These are phyloP conservation scores for Eurytoma californica DNA, from an alignment of 2,888 invertebrate genomes.

Conservation along the genomic window DNA sequence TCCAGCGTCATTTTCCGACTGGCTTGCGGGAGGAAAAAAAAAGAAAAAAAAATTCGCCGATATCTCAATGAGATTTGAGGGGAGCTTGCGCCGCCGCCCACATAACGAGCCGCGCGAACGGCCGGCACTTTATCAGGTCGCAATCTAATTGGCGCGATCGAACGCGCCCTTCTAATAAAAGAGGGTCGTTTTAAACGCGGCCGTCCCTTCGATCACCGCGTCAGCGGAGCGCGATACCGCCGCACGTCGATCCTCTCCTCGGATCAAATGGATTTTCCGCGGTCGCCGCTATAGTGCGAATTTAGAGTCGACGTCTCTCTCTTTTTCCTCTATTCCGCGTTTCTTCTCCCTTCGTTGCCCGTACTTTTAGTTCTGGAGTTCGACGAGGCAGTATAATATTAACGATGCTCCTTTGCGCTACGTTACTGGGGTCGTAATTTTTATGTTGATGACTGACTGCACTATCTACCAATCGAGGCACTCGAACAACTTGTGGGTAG, in stretches of 20 bases:
- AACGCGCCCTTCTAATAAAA: conserved; percentile 26
- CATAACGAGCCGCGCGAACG: conserved; percentile 13
- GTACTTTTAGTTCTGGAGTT: neutral
- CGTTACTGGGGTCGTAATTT: neutral
- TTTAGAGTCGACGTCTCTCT: conserved; percentile 29
- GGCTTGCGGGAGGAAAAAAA: neutral
- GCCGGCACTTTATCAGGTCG: conserved; percentile 22
- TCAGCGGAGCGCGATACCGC: neutral
- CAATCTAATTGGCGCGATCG: conserved; percentile 53
- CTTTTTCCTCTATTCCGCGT: neutral
- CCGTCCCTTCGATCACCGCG: neutral
- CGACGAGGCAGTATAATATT: too few relatives aligned
- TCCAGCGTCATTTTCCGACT: neutral
- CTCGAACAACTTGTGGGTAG: too few relatives aligned
- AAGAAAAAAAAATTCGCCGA: neutral
- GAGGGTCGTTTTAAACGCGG: too few relatives aligned
- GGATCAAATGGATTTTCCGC: conserved; percentile 47
- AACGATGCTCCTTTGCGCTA: neutral
- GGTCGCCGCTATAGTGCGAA: conserved; percentile 34
- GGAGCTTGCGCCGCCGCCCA: neutral
- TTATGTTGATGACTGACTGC: too few relatives aligned
- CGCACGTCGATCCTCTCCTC: conserved; percentile 22
- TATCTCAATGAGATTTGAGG: neutral
- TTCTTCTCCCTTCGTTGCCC: neutral
- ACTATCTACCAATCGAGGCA: too few relatives aligned